Evolutionary conservation across 2,797 vertebrate species (phyloP).

Genomic region (Chaetodon trifasciatus): DNA sequence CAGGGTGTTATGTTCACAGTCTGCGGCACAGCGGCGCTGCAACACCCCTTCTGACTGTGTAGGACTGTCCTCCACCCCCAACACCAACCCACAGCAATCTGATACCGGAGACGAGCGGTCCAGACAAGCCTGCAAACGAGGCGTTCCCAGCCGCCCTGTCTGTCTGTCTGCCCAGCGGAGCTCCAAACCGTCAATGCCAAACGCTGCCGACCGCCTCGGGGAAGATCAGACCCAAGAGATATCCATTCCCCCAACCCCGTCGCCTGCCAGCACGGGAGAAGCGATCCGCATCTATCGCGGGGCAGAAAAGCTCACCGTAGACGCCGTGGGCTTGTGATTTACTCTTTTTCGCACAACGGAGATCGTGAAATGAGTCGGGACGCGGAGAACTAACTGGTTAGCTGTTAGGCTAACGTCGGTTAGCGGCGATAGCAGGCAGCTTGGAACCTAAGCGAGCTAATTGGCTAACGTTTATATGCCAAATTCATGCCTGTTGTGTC

Average conservation of each 20-base stretch:
- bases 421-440: slow-evolving; percentile 59
- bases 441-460: slow-evolving; percentile 44
- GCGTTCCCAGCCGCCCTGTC: slow-evolving; percentile 82
- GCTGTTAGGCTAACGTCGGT: slow-evolving; percentile 56
- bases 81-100: slow-evolving; percentile 78
- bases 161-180: slow-evolving; percentile 67
- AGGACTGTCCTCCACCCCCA: slow-evolving; percentile 66
- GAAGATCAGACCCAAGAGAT: slow-evolving; percentile 50
- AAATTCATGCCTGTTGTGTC: neutral
- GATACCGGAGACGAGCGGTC: slow-evolving; percentile 82
- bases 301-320: slow-evolving; percentile 3
- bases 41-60: slow-evolving; percentile 28
- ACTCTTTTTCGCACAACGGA: neutral
- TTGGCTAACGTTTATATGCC: slow-evolving; percentile 36
- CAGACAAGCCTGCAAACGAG: slow-evolving; percentile 83
- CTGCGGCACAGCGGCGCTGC: slow-evolving; percentile 79
- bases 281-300: neutral
- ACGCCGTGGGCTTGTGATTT: slow-evolving; percentile 36
- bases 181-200: slow-evolving; percentile 58
- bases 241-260: slow-evolving; percentile 25
- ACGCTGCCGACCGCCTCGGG: slow-evolving; percentile 54
- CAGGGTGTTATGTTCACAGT: slow-evolving; percentile 61
- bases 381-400: slow-evolving; percentile 65
- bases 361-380: slow-evolving; percentile 66
- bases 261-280: slow-evolving; percentile 45